Evolutionary conservation across 2,888 invertebrate species (phyloP).

Genomic region (Perizoma flavofasciatum): DNA sequence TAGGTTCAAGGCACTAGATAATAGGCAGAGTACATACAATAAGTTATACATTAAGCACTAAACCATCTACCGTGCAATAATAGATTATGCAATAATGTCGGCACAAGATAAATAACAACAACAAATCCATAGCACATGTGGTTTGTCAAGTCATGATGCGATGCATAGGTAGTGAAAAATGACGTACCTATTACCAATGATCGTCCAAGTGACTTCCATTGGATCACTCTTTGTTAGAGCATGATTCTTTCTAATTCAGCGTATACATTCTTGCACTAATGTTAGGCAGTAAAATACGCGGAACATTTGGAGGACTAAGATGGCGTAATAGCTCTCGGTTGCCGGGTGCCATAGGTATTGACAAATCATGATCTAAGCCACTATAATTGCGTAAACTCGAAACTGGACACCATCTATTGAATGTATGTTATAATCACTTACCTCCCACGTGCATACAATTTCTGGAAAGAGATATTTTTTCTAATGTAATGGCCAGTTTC

Average conservation of each 20-base stretch:
- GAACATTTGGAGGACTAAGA: slow-evolving; percentile 80
- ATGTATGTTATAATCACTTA: slow-evolving; percentile 76
- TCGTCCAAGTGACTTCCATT: slow-evolving; percentile 64
- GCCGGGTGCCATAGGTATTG: slow-evolving; percentile 82
- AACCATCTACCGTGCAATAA: slow-evolving; percentile 59
- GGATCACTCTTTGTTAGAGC: slow-evolving; percentile 62
- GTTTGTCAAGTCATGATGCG: slow-evolving; percentile 73
- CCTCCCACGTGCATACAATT: slow-evolving; percentile 82
- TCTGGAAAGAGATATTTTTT: slow-evolving; percentile 84
- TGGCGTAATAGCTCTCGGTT: slow-evolving; percentile 84
- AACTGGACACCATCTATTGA: slow-evolving; percentile 68
- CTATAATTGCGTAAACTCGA: slow-evolving; percentile 63
- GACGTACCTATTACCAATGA: slow-evolving; percentile 75
- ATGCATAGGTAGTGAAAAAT: slow-evolving; percentile 73
- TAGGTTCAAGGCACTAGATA: slow-evolving; percentile 43
- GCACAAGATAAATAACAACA: slow-evolving; percentile 71
- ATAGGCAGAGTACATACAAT: slow-evolving; percentile 43
- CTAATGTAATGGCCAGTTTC: slow-evolving; percentile 84
- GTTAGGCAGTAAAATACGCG: slow-evolving; percentile 77
- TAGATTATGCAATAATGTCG: slow-evolving; percentile 63
- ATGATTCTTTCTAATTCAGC: slow-evolving; percentile 60
- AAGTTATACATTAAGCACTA: slow-evolving; percentile 46
- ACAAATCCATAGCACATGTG: slow-evolving; percentile 80
- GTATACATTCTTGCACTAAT: slow-evolving; percentile 62
- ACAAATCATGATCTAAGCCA: slow-evolving; percentile 76